Conservation (phyloP, 2,113 vertebrate genomes). For the Salvelinus alpinus region DNA sequence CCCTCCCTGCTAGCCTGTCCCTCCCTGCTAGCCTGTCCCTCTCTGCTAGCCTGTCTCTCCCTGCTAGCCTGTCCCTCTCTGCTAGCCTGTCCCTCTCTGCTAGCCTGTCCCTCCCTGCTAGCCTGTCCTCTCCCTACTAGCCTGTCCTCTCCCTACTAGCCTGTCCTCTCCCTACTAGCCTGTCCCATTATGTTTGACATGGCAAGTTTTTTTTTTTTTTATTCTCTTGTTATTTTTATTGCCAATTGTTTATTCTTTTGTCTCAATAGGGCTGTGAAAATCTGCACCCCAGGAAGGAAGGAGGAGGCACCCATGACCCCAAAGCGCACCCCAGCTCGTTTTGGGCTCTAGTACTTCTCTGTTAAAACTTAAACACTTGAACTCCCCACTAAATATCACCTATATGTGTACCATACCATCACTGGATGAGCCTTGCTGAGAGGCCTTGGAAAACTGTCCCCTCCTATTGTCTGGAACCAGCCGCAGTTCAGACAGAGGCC, state of each 20-base stretch:
- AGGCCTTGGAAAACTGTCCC: background rate
- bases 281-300: slow-evolving; percentile 91
- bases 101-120: too few species aligned
- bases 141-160: background rate
- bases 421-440: background rate
- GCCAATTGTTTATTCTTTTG: slow-evolving; percentile 22
- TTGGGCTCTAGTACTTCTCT: slow-evolving; percentile 79
- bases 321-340: slow-evolving; percentile 89
- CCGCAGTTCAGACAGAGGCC: slow-evolving; percentile 64
- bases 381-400: background rate
- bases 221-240: background rate
- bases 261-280: slow-evolving; percentile 83
- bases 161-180: background rate
- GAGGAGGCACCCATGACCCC: slow-evolving; percentile 92
- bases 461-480: background rate
- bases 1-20: background rate
- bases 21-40: too few species aligned
- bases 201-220: background rate
- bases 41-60: too few species aligned
- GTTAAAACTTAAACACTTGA: background rate
- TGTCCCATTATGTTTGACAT: too few species aligned
- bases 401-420: background rate
- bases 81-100: background rate
- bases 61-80: background rate
- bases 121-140: too few species aligned